Base-by-base conservation (phyloP, 2,888 invertebrate species). In the Chrysodeixis includens region DNA sequence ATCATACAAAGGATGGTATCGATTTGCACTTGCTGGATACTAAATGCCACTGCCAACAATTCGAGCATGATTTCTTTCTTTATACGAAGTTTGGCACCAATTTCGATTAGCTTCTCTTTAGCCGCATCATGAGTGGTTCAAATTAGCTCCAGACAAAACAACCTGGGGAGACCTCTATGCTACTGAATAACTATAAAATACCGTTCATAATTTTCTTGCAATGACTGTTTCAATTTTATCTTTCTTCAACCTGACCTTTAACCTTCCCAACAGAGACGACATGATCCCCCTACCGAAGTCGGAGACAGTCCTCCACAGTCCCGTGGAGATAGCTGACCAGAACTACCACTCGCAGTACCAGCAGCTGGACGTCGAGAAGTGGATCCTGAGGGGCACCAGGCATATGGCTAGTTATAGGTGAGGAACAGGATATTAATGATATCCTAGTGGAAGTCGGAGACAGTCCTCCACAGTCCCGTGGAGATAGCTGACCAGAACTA, bases 331-430 rank as follows among this genome's bases (percentile, higher is more conserved):
- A 0, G 93, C 93, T 0, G 90, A 93, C 51, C 83, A 88, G 83
- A 92, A 91, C 74, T 94, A 84, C 74, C 87, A 89, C 79, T 93
- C 94, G 35, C 93, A 94, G 75, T 94, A 88, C 78, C 80, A 83
- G 0, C 90, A 92, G 79, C 57, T 93, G 1, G 92, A 91, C 58
- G 88, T 79, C 0, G 90, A 86, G 68, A 90, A 87, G 78, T 93
- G 90, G 88, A 86, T 94, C 14, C 72, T 94, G 44, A 83, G 91
- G 0, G 93, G 85, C 0, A 95, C 94, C 1, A 81, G 94, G 30
- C 94, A 95, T 44, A 90, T 94, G 86, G 94, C 92, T 14, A 93
- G 93, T 62, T 88, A 87, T 53, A 88, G 94, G 94, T 92, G 9
- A 71, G 65, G 16, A 6, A 63, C 18, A 5, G 16, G 16, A 3